A percentile compares a stretch with the other conserved stretches of the same genome.
These are phyloP conservation scores for Zygogramma bicolorata DNA, from an alignment of 2,888 invertebrate species.

Conservation along the genomic window DNA sequence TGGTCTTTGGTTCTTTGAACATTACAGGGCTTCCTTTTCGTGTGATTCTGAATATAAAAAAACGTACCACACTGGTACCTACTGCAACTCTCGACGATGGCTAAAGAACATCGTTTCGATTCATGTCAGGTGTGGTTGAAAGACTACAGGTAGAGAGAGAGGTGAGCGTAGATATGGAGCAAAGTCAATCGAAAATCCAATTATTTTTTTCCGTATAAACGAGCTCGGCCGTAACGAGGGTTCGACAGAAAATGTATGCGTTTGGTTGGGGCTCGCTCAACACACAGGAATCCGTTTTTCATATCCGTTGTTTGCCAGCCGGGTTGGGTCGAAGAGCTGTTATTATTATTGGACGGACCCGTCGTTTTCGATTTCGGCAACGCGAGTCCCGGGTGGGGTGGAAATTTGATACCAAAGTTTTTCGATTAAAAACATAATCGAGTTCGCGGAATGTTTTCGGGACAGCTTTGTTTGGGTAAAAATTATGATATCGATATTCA, in stretches of 20 bases:
- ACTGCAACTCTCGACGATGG: too few relatives aligned
- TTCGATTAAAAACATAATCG: not conserved
- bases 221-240: conserved; percentile 35
- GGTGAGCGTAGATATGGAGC: conserved; percentile 32
- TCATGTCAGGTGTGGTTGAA: conserved; percentile 19
- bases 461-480: too few relatives aligned
- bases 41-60: too few relatives aligned
- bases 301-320: conserved; percentile 22
- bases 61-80: too few relatives aligned
- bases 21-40: too few relatives aligned
- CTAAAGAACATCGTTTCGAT: not conserved
- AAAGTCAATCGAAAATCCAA: conserved; percentile 46
- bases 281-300: not conserved
- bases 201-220: conserved; percentile 43
- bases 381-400: not conserved
- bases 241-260: conserved; percentile 28
- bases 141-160: too few relatives aligned
- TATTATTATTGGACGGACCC: not conserved
- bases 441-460: too few relatives aligned
- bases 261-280: not conserved
- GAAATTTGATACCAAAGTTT: not conserved
- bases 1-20: too few relatives aligned
- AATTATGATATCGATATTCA: too few relatives aligned
- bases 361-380: not conserved
- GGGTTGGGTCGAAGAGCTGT: not conserved